Conservation (phyloP, 2,888 invertebrate genomes). For the Ariolimax columbianus region DNA sequence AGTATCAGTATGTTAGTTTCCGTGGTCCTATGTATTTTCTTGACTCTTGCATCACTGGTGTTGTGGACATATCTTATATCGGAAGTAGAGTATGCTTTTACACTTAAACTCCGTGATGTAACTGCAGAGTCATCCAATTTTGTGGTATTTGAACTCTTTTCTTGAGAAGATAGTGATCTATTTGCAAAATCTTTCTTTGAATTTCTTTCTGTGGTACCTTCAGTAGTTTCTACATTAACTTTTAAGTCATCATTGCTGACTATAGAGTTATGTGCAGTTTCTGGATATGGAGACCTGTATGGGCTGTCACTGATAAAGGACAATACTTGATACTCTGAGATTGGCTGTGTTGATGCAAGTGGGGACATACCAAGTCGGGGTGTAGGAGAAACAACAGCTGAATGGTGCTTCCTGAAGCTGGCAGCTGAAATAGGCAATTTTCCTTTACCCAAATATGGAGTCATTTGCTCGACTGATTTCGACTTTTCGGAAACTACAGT, state of each 20-base stretch:
- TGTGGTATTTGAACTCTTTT: neutral
- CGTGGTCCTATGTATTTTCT: constrained; percentile 47
- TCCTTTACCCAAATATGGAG: constrained; percentile 38
- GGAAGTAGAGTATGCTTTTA: neutral
- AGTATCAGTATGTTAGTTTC: constrained; percentile 70
- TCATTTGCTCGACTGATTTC: constrained; percentile 12
- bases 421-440: neutral
- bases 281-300: constrained; percentile 39
- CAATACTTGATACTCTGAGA: constrained; percentile 1
- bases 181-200: neutral
- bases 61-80: neutral
- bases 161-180: neutral
- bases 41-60: constrained; percentile 12
- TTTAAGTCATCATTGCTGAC: neutral
- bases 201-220: neutral
- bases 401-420: constrained; percentile 1
- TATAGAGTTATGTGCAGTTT: neutral
- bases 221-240: neutral
- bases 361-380: neutral
- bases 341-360: neutral
- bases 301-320: constrained; percentile 30
- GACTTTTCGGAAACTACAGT: neutral
- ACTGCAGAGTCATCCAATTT: neutral
- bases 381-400: constrained; percentile 7
- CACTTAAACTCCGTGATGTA: neutral